A percentile compares a stretch with the other conserved stretches of the same genome.
These are phyloP conservation scores for Gari tellinella DNA, from an alignment of 2,888 invertebrate species.

Conservation along the genomic window DNA sequence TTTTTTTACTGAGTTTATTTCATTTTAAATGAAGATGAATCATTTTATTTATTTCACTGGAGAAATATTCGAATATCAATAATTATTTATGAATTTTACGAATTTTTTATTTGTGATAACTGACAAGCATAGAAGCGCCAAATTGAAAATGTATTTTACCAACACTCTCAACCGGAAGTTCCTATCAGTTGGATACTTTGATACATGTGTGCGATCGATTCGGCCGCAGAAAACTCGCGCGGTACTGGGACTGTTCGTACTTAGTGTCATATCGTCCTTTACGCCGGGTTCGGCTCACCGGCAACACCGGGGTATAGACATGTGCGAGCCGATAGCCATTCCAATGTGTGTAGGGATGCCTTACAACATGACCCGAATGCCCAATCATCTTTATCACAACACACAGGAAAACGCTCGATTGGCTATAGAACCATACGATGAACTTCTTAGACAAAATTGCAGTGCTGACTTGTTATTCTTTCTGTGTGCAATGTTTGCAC, in stretches of 20 bases:
- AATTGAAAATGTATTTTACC: too few species aligned
- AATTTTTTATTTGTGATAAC: too few species aligned
- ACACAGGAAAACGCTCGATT: slow-evolving; percentile 79
- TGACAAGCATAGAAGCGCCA: too few species aligned
- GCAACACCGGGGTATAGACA: slow-evolving; percentile 59
- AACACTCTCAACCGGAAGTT: too few species aligned
- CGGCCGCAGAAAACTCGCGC: too few species aligned
- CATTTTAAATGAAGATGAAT: too few species aligned
- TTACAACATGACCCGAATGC: slow-evolving; percentile 82
- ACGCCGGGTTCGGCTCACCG: slow-evolving; percentile 2
- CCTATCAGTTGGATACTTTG: neutral
- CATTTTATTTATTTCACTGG: too few species aligned
- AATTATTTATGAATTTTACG: too few species aligned
- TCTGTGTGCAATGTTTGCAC: slow-evolving; percentile 80
- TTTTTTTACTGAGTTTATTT: too few species aligned
- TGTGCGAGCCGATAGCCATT: slow-evolving; percentile 79
- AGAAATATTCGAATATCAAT: too few species aligned
- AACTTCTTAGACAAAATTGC: slow-evolving; percentile 76
- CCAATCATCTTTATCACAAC: slow-evolving; percentile 79
- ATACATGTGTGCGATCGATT: too few species aligned
- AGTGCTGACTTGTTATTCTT: slow-evolving; percentile 78
- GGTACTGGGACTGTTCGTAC: too few species aligned
- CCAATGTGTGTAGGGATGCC: slow-evolving; percentile 79
- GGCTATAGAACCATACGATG: slow-evolving; percentile 77
- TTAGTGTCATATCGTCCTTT: neutral